phyloP scores from a whole-genome alignment of 2,797 vertebrate genomes.

The Schizopygopsis malacanthus region DNA sequence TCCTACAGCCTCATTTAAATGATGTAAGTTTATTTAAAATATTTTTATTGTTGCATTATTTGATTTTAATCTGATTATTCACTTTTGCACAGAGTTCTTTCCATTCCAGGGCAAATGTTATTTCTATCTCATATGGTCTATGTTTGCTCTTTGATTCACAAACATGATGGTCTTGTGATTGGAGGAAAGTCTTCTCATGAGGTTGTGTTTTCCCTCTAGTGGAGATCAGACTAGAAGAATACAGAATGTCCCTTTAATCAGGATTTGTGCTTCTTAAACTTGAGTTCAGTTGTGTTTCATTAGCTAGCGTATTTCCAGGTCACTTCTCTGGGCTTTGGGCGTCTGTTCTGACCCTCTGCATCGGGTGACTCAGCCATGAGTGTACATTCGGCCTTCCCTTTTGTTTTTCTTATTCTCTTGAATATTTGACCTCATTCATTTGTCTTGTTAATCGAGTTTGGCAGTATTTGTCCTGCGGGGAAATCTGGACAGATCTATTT shows the following conservation, averaged over 20 bases:
- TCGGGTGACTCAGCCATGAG: neutral
- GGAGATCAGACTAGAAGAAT: neutral
- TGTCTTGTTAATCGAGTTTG: conserved; percentile 16
- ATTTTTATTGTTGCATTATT: neutral
- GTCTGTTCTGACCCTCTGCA: neutral
- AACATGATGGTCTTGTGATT: neutral
- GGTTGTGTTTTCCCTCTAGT: neutral
- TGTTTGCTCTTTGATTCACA: neutral
- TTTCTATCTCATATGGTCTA: neutral
- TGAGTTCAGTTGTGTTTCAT: neutral
- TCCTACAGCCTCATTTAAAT: neutral
- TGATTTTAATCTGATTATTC: neutral
- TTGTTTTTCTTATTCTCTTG: conserved; percentile 7
- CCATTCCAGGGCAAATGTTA: too few relatives aligned
- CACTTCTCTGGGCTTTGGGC: neutral
- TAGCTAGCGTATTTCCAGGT: neutral
- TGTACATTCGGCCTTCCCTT: neutral
- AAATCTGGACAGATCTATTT: conserved; percentile 20
- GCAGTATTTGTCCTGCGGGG: conserved; percentile 59
- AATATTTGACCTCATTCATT: conserved; percentile 30
- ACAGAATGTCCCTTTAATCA: neutral
- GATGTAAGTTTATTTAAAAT: neutral
- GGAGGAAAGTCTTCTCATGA: neutral
- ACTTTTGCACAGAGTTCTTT: too few relatives aligned
- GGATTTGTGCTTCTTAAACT: neutral